These are phyloP conservation scores for Sylvia atricapilla DNA, from an alignment of 2,113 vertebrate genomes.

Conservation along the genomic window DNA sequence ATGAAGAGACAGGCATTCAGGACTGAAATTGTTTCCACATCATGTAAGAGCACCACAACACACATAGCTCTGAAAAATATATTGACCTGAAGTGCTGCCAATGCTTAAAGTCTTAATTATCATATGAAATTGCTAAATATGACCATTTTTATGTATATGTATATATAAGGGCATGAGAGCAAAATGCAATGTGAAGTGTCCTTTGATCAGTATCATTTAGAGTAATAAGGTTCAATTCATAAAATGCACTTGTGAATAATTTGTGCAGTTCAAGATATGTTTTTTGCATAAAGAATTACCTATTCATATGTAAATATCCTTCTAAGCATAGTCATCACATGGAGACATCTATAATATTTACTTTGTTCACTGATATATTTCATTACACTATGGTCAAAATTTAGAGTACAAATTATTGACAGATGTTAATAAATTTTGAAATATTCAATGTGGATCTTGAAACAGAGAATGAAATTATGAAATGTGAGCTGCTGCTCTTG, in stretches of 20 bases:
- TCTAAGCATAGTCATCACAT: background rate
- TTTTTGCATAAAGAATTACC: background rate
- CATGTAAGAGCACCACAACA: background rate
- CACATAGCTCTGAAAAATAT: background rate
- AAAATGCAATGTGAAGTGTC: background rate
- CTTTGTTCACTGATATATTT: background rate
- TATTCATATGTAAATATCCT: constrained; percentile 7
- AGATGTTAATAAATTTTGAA: background rate
- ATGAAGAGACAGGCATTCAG: background rate
- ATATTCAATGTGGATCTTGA: background rate
- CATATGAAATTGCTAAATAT: background rate
- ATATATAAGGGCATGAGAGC: background rate
- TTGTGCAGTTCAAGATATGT: background rate
- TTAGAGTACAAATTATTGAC: background rate
- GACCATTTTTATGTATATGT: background rate
- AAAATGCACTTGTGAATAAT: background rate
- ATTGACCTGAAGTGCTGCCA: background rate
- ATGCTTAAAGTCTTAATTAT: background rate
- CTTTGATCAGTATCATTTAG: background rate
- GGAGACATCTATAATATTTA: background rate
- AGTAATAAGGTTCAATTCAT: background rate
- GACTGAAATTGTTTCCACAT: background rate
- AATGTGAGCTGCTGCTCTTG: background rate
- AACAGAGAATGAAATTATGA: background rate
- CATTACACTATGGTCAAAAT: background rate